Base-by-base conservation (phyloP, 2,888 invertebrate species). In the Lasioglossum figueresi region DNA sequence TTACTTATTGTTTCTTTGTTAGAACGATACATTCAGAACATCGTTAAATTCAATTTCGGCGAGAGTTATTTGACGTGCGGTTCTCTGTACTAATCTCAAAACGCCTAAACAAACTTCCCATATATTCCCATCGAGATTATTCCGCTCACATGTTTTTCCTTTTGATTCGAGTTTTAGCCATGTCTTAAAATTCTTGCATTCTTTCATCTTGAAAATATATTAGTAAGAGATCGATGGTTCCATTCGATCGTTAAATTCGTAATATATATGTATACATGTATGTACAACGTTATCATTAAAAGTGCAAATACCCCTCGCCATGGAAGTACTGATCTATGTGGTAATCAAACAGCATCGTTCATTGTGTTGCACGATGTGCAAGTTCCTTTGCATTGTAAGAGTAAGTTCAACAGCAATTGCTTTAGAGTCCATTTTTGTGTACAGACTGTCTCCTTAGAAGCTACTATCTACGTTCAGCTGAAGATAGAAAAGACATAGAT, bases 11-110 rank as follows among this genome's bases (percentile, higher is more conserved):
- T 84, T 84, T 88, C 87, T 83, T 86, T 81, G 79, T 88, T 87
- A 84, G 88, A 86, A 91, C 89, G 88, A 87, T 86, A 90, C 89
- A 48, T 66, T 88, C 79, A 91, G 88, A 92, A 89, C 87, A 84
- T 87, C 74, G 48, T 88, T 90, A 80, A 83, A 87, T 87, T 71
- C 77, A 85, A 88, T 81, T 91, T 90, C 88, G 92, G 91, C 92
- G 92, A 92, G 89, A 92, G 86, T 91, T 91, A 85, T 88, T 89
- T 88, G 87, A 89, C 85, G 82, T 70, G 75, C 83, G 81, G 86
- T 85, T 31, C 52, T 85, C 52, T 85, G 79, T 74, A 86, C 66
- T 34, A 63, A 71, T 79, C 66, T 73, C 63, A n/a, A 43, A 37
- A 76, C 48, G 37, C 43, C 40, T 40, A 77, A 52, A 81, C 43